Base-by-base conservation (phyloP, 2,888 invertebrate genomes). In the Smittia aterrima region DNA sequence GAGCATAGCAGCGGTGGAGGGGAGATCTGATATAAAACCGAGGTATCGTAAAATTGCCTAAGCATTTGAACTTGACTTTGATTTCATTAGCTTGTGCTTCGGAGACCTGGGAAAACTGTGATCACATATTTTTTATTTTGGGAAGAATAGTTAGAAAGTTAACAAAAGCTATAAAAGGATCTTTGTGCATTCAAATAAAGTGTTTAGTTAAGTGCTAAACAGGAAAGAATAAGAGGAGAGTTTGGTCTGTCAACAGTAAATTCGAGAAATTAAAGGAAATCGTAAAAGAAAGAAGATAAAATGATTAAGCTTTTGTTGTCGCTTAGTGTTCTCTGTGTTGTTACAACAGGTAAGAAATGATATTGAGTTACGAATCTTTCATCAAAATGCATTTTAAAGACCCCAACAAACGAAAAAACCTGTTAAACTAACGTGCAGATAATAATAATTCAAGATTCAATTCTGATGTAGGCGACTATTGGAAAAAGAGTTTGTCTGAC, bases 1-100 rank as follows among this genome's bases (percentile, higher is more conserved):
- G 20, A 58, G 20, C 53, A n/a, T 16, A 53, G n/a, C 25, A n/a
- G 2, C 9, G 18, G 40, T 72, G 72, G 72, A 27, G 72, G 72
- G 72, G 72, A 27, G 1, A 38, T 62, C 32, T 72, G 72, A 62
- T 72, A 72, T 72, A 72, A 72, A 72, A 72, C 24, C 62, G 54
- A 38, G 62, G 72, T 38, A 74, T 74, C 74, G 74, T 64, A 38
- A 66, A 74, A 66, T 64, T 74, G 64, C 66, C 62, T 40, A 66
- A 64, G 66, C 66, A 66, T 66, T 64, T 74, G 66, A 74, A 64
- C 66, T 74, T 74, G 74, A 74, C 74, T 74, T 66, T 74, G 74
- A 66, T 74, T 74, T 74, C 74, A 38, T 54, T 72, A 32, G 32
- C 40, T 62, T 54, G 58, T 62, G 38, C n/a, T n/a, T n/a, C n/a